Base-by-base conservation (phyloP, 2,888 invertebrate species). In the Drosophila austrosaltans region DNA sequence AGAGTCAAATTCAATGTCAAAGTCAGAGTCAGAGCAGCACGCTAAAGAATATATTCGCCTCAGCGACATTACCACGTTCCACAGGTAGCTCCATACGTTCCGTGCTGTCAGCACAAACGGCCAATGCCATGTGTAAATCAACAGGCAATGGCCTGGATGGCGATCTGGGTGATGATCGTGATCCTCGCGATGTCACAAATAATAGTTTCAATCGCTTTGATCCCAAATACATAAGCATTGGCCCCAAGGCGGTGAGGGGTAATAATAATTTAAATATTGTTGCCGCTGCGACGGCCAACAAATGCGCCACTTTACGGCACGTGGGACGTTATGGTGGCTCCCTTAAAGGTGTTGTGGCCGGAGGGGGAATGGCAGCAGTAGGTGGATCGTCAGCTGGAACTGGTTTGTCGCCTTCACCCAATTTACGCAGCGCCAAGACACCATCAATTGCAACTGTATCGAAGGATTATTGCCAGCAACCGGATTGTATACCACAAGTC, bases 141-240 rank as follows among this genome's bases (percentile, higher is more conserved):
- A 90, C 91, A 10, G 91, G 90, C 72, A 90, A 91, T 40, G 90
- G 89, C 1, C 70, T 90, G 44, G 91, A 91, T 67, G 90, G 78
- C 28, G 81, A 82, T 0, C 42, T 77, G 32, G 64, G 71, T 76
- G 91, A 91, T 40, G 90, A 90, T 72, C 91, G 92, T 32, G 93
- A 93, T 86, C 93, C 93, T 5, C 90, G 93, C 5, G 92, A 93
- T 69, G 92, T 93, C 39, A 90, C 91, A 74, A 90, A 91, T 75
- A 92, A 90, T 70, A 92, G 92, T 73, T 93, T 93, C 80, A 93
- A 93, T 84, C 91, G 93, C 60, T 93, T 93, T 69, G 93, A 93
- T 88, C 93, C 93, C 64, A 93, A 93, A 77, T 93, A 93, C 70
- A 92, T 93, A 2, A 93, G 93, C 77, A 93, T 93, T 64, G 93